phyloP scores from a whole-genome alignment of 2,888 invertebrate species.

The Athrips mouffetella region DNA sequence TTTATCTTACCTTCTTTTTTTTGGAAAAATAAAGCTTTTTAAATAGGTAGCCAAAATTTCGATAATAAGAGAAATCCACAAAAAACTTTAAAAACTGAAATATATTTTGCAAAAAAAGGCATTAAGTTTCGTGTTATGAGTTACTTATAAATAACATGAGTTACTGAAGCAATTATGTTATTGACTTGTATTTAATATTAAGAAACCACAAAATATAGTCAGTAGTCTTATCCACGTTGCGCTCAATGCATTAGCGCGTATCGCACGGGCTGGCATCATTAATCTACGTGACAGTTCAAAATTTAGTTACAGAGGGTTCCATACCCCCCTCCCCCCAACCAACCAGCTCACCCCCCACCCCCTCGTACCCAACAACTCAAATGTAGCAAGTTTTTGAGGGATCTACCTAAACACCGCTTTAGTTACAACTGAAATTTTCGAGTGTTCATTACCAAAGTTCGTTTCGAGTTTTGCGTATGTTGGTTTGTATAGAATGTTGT shows the following conservation, averaged over 20 bases:
- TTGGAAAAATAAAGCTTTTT: too few relatives aligned
- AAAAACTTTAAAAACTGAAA: too few relatives aligned
- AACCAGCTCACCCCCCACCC: conserved; percentile 24
- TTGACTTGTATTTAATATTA: too few relatives aligned
- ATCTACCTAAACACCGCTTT: conserved; percentile 49
- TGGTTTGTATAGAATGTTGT: background rate
- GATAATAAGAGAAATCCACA: too few relatives aligned
- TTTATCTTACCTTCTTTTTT: too few relatives aligned
- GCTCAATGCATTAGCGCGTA: conserved; percentile 73
- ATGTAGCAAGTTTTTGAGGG: conserved; percentile 65
- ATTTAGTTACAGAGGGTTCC: conserved; percentile 77
- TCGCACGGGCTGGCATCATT: conserved; percentile 78
- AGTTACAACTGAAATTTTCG: conserved; percentile 20
- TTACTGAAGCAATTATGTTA: background rate
- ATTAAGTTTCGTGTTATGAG: too few relatives aligned
- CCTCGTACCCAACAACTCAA: conserved; percentile 34
- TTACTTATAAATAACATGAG: too few relatives aligned
- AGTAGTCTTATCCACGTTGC: conserved; percentile 57
- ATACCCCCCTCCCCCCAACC: conserved; percentile 33
- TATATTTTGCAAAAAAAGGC: too few relatives aligned
- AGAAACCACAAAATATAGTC: background rate
- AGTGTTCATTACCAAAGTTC: conserved; percentile 15
- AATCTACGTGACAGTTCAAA: conserved; percentile 80
- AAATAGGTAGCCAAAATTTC: too few relatives aligned
- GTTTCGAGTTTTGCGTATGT: conserved; percentile 2